Conservation (phyloP, 2,797 vertebrate genomes). For the Synanceia verrucosa region DNA sequence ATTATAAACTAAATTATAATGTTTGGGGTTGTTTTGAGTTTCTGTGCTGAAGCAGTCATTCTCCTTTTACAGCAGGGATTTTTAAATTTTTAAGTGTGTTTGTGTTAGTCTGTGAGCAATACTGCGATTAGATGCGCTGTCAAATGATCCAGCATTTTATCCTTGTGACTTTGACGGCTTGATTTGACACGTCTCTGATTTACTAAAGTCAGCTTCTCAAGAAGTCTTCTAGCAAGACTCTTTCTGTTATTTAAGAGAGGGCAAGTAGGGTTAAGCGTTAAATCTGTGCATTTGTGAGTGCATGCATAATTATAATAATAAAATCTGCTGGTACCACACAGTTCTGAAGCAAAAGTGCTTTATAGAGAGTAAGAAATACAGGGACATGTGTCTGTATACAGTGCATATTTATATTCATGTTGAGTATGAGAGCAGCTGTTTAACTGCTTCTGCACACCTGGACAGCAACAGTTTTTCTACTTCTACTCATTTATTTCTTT, state of each 20-base stretch:
- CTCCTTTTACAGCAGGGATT: not conserved
- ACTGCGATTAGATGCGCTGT: conserved; percentile 25
- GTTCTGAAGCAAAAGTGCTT: not conserved
- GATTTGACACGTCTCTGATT: conserved; percentile 49
- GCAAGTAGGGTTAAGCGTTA: conserved; percentile 26
- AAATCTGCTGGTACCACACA: not conserved
- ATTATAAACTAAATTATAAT: not conserved
- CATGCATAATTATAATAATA: conserved; percentile 8
- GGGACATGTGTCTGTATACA: not conserved
- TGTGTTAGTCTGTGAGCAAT: conserved; percentile 26
- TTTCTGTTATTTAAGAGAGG: conserved; percentile 22
- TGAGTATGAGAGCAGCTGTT: conserved; percentile 8
- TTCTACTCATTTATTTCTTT: not conserved
- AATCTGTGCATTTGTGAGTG: conserved; percentile 12
- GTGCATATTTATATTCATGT: not conserved
- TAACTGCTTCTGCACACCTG: not conserved
- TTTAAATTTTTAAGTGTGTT: not conserved
- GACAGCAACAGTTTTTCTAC: not conserved
- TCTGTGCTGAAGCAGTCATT: not conserved
- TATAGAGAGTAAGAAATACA: not conserved
- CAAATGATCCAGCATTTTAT: conserved; percentile 54
- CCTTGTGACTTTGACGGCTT: conserved; percentile 42
- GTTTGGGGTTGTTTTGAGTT: conserved; percentile 4
- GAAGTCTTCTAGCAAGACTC: conserved; percentile 36
- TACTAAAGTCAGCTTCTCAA: conserved; percentile 29